Evolutionary conservation across 2,797 vertebrate genomes (phyloP), one percentile per base, ranked within the genome.

Genomic region (Pangasius krempfi): DNA sequence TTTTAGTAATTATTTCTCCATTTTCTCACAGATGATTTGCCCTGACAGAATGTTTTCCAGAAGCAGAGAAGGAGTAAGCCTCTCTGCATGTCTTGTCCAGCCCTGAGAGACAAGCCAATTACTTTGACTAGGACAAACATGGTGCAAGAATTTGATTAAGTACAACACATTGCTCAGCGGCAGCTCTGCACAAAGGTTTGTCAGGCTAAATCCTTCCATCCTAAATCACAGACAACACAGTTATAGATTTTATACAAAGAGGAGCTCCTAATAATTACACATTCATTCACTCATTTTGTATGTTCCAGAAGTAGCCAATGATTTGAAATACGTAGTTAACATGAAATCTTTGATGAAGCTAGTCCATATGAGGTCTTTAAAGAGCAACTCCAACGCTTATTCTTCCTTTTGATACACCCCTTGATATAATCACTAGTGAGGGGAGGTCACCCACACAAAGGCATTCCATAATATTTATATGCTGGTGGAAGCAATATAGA

Each of bases 51-150:
- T 82, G 56, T 27, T 13, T 20, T 54, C 16, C n/a, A 79, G 33
- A 79, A 22, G 27, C n/a, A 54, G 76, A 79, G n/a, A 44, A 68
- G 27, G 60, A 84, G 25, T 30, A 66, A 84, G 47, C 66, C n/a
- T 68, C 60, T 52, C 30, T 37, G 50, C 44, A 68, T 68, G 62
- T 52, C 62, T 68, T 52, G 44, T 84, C 60, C 60, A 68, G 30
- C 62, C 62, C 62, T 84, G 50, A 85, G 66, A 72, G 66, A 72
- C 50, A 88, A 86, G 64, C 33, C 89, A 85, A 88, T 90, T 88
- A 87, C 56, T 75, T 85, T 87, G 30, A 91, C 89, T 89, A 86
- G 25, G 83, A 44, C 30, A 80, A 88, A 81, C 62, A 40, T 52
- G 18, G 62, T 52, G 20, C 33, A 25, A 64, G 80, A 84, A 87